These are phyloP conservation scores for Ommatoiulus sabulosus DNA, from an alignment of 2,888 invertebrate species.

Conservation along the genomic window DNA sequence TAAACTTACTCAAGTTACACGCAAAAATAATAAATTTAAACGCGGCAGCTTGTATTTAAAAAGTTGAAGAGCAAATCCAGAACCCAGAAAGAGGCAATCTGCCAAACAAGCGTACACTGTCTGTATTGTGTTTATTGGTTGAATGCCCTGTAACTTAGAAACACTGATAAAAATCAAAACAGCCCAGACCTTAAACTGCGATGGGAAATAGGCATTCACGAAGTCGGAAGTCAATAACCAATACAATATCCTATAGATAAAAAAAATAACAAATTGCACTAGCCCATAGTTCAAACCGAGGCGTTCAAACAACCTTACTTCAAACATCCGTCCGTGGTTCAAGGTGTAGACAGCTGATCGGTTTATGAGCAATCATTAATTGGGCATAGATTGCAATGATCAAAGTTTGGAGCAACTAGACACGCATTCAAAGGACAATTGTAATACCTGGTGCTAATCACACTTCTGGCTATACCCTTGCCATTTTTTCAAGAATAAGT, in stretches of 20 bases:
- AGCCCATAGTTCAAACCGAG: not conserved
- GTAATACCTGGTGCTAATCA: too few species aligned
- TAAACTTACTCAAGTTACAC: not conserved
- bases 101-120: conserved; percentile 20
- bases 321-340: too few species aligned
- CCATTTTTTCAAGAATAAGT: not conserved
- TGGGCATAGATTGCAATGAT: not conserved
- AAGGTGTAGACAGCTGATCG: not conserved
- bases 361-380: not conserved
- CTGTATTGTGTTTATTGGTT: conserved; percentile 35
- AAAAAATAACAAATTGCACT: not conserved
- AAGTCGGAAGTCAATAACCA: conserved; percentile 30
- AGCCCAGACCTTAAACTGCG: not conserved
- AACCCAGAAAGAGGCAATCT: conserved; percentile 31
- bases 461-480: not conserved
- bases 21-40: not conserved
- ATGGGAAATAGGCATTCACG: not conserved
- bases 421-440: not conserved
- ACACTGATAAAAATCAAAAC: not conserved
- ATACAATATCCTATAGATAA: conserved; percentile 26
- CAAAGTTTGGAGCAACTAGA: not conserved
- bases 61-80: conserved; percentile 8
- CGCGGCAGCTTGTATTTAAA: not conserved
- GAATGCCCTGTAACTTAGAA: conserved; percentile 1
- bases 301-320: not conserved